These are phyloP conservation scores for Gymnocypris eckloni DNA, from an alignment of 2,797 vertebrate genomes.

Conservation along the genomic window DNA sequence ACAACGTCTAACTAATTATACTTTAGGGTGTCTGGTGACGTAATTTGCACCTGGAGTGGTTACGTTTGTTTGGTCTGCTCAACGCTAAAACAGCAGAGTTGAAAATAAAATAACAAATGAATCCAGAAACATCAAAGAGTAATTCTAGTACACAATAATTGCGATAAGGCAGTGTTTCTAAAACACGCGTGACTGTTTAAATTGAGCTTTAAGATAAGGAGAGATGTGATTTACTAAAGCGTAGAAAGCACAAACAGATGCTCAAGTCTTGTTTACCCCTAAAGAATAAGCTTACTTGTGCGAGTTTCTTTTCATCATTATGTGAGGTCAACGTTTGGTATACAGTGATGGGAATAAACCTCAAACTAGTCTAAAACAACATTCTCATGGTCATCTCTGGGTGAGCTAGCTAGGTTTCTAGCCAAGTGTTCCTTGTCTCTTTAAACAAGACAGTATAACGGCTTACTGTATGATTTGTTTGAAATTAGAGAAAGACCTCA, in stretches of 20 bases:
- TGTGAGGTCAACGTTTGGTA: slow-evolving; percentile 24
- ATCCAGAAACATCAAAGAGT: slow-evolving; percentile 14
- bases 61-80: slow-evolving; percentile 34
- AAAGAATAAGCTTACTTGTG: neutral
- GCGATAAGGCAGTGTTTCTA: slow-evolving; percentile 3
- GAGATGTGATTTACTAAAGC: slow-evolving; percentile 5
- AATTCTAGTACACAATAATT: slow-evolving; percentile 1
- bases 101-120: slow-evolving; percentile 4
- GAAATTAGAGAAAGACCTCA: slow-evolving; percentile 45
- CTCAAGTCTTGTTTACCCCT: neutral
- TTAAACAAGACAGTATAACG: slow-evolving; percentile 50
- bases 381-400: slow-evolving; percentile 58
- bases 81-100: neutral
- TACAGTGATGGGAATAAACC: slow-evolving; percentile 45
- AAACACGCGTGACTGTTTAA: slow-evolving; percentile 4
- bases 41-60: slow-evolving; percentile 40
- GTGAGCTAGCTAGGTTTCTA: neutral
- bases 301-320: slow-evolving; percentile 35
- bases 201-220: slow-evolving; percentile 23
- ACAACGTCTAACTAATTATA: slow-evolving; percentile 6
- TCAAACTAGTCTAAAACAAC: slow-evolving; percentile 39
- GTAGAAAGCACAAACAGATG: slow-evolving; percentile 13
- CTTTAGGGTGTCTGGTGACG: neutral
- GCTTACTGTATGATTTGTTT: slow-evolving; percentile 51
- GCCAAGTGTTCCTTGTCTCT: slow-evolving; percentile 50